These are phyloP conservation scores for Podarcis cretensis DNA, from an alignment of 2,113 vertebrate species.

Conservation along the genomic window DNA sequence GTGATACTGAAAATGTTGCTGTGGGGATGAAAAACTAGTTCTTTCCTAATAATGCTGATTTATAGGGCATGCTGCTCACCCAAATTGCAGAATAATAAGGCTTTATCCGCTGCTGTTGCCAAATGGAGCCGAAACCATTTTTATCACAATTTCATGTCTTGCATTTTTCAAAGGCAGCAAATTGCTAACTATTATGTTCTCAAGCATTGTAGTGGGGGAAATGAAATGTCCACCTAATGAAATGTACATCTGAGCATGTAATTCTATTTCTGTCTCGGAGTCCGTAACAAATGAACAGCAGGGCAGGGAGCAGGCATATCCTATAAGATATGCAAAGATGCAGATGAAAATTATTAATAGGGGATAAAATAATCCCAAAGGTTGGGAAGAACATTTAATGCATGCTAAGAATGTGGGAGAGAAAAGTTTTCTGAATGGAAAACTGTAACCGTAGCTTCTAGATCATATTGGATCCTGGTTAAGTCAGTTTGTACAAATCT, in stretches of 20 bases:
- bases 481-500: not conserved
- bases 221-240: constrained; percentile 3
- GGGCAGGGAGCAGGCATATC: not conserved
- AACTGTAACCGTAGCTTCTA: too few relatives aligned
- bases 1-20: not conserved
- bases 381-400: not conserved
- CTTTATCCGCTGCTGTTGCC: not conserved
- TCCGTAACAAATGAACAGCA: constrained; percentile 2
- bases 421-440: not conserved
- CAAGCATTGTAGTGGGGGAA: not conserved
- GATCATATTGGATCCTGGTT: not conserved
- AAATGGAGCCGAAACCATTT: constrained; percentile 19
- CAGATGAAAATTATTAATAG: constrained; percentile 18
- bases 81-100: constrained; percentile 11
- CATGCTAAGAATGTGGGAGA: not conserved
- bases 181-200: not conserved
- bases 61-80: constrained; percentile 1
- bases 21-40: not conserved
- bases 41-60: not conserved
- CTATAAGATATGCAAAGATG: constrained; percentile 8
- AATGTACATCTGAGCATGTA: constrained; percentile 4
- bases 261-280: constrained; percentile 21
- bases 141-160: constrained; percentile 11
- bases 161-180: constrained; percentile 28
- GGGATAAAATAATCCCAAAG: not conserved